Evolutionary conservation across 2,113 vertebrate species (phyloP).

Genomic region (Macquaria ambigua): DNA sequence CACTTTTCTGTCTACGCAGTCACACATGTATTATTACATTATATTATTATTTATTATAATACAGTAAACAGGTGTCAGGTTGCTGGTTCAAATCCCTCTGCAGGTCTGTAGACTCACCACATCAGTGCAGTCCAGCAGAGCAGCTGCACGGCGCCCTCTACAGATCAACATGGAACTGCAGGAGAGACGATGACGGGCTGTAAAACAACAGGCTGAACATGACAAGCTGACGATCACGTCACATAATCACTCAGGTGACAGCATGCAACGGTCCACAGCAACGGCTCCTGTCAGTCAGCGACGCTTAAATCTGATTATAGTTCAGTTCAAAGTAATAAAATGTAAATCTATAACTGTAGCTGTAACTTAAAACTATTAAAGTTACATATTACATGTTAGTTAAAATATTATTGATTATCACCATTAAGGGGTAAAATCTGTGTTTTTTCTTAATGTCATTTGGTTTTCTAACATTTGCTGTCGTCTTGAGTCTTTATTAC

Average conservation of each 20-base stretch:
- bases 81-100: not conserved
- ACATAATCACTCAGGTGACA: not conserved
- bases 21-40: too few relatives aligned
- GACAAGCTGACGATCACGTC: not conserved
- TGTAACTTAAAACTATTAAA: too few relatives aligned
- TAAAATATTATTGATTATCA: too few relatives aligned
- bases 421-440: too few relatives aligned
- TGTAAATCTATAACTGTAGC: too few relatives aligned
- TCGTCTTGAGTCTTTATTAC: too few relatives aligned
- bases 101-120: not conserved
- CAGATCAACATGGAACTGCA: not conserved
- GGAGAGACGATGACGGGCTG: not conserved
- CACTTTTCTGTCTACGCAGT: too few relatives aligned
- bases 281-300: not conserved
- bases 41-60: too few relatives aligned
- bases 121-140: not conserved
- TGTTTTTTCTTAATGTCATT: too few relatives aligned
- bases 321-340: not conserved
- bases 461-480: too few relatives aligned
- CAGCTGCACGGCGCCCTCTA: not conserved
- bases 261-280: too few relatives aligned
- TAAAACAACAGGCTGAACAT: not conserved
- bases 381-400: too few relatives aligned
- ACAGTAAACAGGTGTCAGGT: not conserved
- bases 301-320: not conserved